These are phyloP conservation scores for Mesoligia furuncula DNA, from an alignment of 2,888 invertebrate species.

Conservation along the genomic window DNA sequence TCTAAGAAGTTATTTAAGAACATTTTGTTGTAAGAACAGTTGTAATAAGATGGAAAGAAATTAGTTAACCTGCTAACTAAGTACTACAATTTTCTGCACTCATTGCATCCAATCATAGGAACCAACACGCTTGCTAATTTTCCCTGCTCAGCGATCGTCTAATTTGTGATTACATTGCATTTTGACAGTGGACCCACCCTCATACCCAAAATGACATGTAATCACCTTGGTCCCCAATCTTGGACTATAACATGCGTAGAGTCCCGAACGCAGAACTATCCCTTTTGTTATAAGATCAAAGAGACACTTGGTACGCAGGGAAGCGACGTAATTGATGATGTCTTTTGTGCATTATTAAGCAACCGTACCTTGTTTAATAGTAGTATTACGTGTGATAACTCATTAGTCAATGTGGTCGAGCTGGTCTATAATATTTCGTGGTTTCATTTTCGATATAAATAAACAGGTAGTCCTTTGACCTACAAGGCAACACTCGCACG, in stretches of 20 bases:
- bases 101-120: background rate
- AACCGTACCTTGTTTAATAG: conserved; percentile 68
- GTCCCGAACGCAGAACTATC: conserved; percentile 71
- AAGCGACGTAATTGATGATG: conserved; percentile 75
- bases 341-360: conserved; percentile 78
- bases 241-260: conserved; percentile 55
- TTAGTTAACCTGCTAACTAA: background rate
- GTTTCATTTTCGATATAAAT: too few species aligned
- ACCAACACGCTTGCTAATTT: background rate
- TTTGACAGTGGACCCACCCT: conserved; percentile 7
- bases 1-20: too few species aligned
- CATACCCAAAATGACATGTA: conserved; percentile 14
- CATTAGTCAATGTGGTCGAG: conserved; percentile 56
- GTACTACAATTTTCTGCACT: background rate
- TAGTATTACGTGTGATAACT: conserved; percentile 62
- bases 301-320: conserved; percentile 73
- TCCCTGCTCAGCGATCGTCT: background rate
- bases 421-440: too few species aligned
- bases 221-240: conserved; percentile 45
- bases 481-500: too few species aligned
- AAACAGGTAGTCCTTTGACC: too few species aligned
- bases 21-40: too few species aligned
- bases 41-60: background rate
- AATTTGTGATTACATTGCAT: conserved; percentile 17
- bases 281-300: conserved; percentile 81